Evolutionary conservation across 2,113 vertebrate genomes (phyloP), one percentile per base, ranked within the genome.

Genomic region (Psephotus haematonotus): DNA sequence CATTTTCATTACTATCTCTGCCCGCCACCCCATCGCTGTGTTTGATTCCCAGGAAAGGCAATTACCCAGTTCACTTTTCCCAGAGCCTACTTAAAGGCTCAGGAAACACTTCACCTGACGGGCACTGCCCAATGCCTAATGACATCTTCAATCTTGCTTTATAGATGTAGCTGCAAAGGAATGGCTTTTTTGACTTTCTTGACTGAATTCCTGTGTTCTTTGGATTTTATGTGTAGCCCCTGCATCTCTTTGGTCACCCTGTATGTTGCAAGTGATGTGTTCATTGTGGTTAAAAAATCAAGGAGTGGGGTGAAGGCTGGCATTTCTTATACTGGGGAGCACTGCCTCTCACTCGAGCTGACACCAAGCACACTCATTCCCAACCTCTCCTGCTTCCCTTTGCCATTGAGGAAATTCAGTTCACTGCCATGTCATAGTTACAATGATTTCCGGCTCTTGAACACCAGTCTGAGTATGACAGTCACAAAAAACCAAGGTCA

Each of bases 41-140:
- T 77, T 90, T 92, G 97, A 95, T 94, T 90, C 82, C 88, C 70
- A 59, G 93, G 70, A 97, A 97, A 94, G 86, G 81, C 88, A 91
- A 96, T 98, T 95, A 93, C 59, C 59, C 75, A 53, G 46, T 92
- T 95, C 87, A 69, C 90, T 93, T 88, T 97, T 93, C 93, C 86
- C 17, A 3, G 74, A 93, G 76, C 49, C 80, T 60, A 82, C 87
- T 90, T 82, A 52, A 46, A 80, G 90, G 75, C 86, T 93, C 55
- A 68, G 94, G 93, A 96, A 80, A 62, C 82, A 15, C 75, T 92
- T 27, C 11, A 85, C 70, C 82, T 86, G 64, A 78, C 1, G 17
- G 62, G 53, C 69, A 69, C 75, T 59, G 77, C 91, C 90, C 49
- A 15, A 64, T 74, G 43, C 39, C 63, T 75, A 94, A 95, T 93